A percentile compares a stretch with the other conserved stretches of the same genome.
Evolutionary conservation across 2,113 vertebrate species (phyloP).

Genomic region (Tympanuchus pallidicinctus): DNA sequence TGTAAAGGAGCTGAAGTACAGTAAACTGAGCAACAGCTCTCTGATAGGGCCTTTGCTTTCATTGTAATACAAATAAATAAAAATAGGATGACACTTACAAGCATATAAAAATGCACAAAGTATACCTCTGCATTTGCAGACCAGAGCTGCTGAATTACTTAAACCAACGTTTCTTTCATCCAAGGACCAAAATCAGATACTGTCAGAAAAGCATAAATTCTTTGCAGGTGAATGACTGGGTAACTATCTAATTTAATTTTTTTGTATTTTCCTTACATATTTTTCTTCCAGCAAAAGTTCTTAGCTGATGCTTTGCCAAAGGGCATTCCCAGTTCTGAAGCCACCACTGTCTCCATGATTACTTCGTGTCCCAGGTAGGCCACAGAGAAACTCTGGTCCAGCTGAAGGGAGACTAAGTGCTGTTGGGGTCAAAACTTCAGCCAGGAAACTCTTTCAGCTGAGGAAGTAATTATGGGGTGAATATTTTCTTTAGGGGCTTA

Average conservation of each 20-base stretch:
- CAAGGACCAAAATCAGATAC: background rate
- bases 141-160: background rate
- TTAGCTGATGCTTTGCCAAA: fast-evolving
- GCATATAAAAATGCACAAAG: background rate
- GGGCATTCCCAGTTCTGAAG: fast-evolving
- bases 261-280: background rate
- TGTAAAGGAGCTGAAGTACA: fast-evolving
- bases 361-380: background rate
- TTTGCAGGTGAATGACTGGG: background rate
- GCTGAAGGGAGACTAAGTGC: background rate
- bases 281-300: background rate
- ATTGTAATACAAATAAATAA: background rate
- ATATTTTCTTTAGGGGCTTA: background rate
- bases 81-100: background rate
- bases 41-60: background rate
- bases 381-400: no score
- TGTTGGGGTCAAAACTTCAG: no score
- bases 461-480: background rate
- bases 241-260: background rate
- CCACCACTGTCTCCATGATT: fast-evolving
- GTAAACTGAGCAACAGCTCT: background rate
- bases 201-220: background rate
- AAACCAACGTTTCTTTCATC: no score
- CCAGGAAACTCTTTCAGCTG: background rate
- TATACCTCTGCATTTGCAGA: background rate